Evolutionary conservation across 2,888 invertebrate species (phyloP).

Genomic region (Eristalis arbustorum): DNA sequence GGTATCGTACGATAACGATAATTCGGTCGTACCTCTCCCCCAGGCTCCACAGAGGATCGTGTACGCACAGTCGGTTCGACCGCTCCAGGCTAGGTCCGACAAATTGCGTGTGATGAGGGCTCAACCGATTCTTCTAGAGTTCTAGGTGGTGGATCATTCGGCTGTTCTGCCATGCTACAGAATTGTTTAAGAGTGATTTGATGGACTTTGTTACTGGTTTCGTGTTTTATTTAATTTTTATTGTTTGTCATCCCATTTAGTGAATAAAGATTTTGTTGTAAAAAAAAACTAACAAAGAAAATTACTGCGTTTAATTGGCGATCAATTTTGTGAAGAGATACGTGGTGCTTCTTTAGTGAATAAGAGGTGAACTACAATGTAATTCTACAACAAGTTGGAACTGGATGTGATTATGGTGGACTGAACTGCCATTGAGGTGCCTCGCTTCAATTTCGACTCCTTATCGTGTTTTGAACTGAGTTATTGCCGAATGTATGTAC

Average conservation of each 20-base stretch:
- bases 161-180: conserved; percentile 44
- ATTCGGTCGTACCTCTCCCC: conserved; percentile 9
- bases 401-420: no score
- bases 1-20: conserved; percentile 48
- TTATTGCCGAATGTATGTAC: no score
- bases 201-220: conserved; percentile 1
- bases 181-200: conserved; percentile 16
- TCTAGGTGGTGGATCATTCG: conserved; percentile 49
- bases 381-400: no score
- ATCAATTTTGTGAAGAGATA: no score
- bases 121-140: conserved; percentile 45
- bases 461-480: no score
- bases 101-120: conserved; percentile 21
- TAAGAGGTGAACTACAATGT: no score
- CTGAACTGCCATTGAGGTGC: no score
- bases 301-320: neutral
- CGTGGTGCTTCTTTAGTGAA: no score
- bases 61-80: conserved; percentile 16
- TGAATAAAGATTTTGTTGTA: neutral
- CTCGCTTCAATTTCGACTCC: no score
- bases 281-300: neutral
- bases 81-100: neutral
- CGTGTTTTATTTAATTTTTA: neutral
- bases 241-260: neutral
- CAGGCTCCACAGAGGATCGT: conserved; percentile 38